phyloP scores from a whole-genome alignment of 2,113 vertebrate genomes.

The Kryptolebias marmoratus region DNA sequence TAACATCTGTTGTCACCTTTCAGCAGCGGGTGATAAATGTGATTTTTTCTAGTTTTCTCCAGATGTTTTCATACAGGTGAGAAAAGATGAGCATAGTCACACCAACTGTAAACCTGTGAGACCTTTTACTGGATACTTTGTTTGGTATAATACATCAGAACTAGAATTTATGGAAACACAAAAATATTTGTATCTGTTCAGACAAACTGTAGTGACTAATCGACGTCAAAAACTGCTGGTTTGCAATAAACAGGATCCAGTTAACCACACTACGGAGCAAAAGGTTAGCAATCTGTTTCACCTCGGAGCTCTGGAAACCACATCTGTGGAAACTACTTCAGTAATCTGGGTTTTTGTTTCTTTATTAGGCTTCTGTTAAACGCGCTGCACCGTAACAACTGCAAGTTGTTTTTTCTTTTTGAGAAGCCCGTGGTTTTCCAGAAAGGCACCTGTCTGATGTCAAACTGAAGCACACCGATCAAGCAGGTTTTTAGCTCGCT shows the following conservation, averaged over 20 bases:
- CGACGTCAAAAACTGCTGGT: background rate
- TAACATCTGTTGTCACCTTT: too few species aligned
- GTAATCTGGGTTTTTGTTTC: slow-evolving; percentile 21
- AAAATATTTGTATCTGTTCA: background rate
- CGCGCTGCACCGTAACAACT: background rate
- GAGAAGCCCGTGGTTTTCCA: background rate
- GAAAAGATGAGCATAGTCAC: background rate
- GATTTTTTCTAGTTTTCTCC: background rate
- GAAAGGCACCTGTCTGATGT: background rate
- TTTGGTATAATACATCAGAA: too few species aligned
- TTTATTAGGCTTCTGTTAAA: slow-evolving; percentile 4
- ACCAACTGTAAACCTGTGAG: too few species aligned
- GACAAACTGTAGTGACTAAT: background rate
- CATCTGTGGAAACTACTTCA: background rate
- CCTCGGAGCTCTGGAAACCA: slow-evolving; percentile 12
- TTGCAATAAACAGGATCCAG: slow-evolving; percentile 17
- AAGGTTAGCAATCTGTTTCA: slow-evolving; percentile 5
- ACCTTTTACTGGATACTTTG: too few species aligned
- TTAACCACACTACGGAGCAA: slow-evolving; percentile 7
- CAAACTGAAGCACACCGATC: background rate
- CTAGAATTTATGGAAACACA: background rate
- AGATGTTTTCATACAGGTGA: background rate
- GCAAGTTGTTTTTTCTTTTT: background rate
- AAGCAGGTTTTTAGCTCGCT: background rate
- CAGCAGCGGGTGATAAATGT: too few species aligned